phyloP scores from a whole-genome alignment of 2,113 vertebrate species.

The Callochromis pleurospilus region DNA sequence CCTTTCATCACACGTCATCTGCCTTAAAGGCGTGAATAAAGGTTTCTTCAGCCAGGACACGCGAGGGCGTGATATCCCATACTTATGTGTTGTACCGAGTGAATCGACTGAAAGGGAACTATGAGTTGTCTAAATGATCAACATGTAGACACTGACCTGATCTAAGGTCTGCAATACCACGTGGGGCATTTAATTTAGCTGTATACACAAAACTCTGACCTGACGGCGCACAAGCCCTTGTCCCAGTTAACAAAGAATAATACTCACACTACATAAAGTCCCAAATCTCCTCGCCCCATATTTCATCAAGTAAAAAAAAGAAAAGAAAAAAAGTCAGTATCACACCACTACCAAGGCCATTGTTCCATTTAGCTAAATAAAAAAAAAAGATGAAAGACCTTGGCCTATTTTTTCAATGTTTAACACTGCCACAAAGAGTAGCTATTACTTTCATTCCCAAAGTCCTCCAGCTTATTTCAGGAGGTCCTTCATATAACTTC shows the following conservation, averaged over 20 bases:
- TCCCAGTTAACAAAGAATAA: conserved; percentile 46
- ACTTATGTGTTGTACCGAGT: background rate
- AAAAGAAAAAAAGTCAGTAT: conserved; percentile 1
- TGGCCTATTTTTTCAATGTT: conserved; percentile 41
- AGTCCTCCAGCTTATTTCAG: background rate
- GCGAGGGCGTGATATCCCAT: background rate
- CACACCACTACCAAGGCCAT: conserved; percentile 8
- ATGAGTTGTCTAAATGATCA: background rate
- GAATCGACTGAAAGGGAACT: background rate
- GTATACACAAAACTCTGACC: background rate
- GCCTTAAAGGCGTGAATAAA: background rate
- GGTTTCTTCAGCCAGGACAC: background rate
- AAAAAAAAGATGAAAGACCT: conserved; percentile 41
- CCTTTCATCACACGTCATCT: rapidly evolving
- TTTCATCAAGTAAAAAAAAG: conserved; percentile 36
- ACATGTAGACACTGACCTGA: background rate
- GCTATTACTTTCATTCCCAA: conserved; percentile 23
- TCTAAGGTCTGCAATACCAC: background rate
- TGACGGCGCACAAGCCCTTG: conserved; percentile 18
- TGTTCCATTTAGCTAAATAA: conserved; percentile 42
- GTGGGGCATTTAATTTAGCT: background rate
- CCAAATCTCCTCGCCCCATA: conserved; percentile 40
- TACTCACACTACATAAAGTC: conserved; percentile 20
- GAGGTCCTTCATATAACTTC: background rate
- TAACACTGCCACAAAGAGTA: conserved; percentile 17